Evolutionary conservation across 2,113 vertebrate species (phyloP).

Genomic region (Onychostoma macrolepis): DNA sequence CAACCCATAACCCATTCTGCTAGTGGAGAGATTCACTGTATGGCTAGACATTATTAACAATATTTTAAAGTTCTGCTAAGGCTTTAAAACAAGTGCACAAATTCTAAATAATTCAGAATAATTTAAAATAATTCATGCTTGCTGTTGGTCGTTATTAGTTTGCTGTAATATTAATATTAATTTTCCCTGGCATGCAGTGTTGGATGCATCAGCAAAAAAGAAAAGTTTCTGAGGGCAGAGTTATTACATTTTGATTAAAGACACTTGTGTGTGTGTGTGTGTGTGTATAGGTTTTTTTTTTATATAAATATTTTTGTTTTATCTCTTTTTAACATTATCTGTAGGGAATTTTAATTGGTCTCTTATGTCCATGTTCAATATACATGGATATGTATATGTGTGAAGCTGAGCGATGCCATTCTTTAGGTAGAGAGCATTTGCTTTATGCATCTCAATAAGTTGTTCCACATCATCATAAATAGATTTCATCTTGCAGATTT

Average conservation of each 20-base stretch:
- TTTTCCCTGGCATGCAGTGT: background rate
- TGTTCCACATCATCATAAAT: slow-evolving; percentile 46
- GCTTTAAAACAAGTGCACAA: background rate
- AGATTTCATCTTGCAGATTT: slow-evolving; percentile 54
- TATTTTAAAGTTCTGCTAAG: background rate
- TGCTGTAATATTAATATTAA: background rate
- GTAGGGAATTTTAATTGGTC: background rate
- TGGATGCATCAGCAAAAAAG: background rate
- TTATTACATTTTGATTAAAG: background rate
- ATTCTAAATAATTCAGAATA: background rate
- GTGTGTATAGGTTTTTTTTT: too few relatives aligned
- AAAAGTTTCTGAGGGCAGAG: background rate
- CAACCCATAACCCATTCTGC: slow-evolving; percentile 12
- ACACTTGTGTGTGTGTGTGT: too few relatives aligned
- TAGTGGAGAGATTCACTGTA: background rate
- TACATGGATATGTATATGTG: background rate
- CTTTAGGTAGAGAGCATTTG: slow-evolving; percentile 28
- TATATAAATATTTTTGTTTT: too few relatives aligned
- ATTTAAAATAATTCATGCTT: background rate
- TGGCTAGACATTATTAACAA: background rate
- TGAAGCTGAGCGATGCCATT: slow-evolving; percentile 21
- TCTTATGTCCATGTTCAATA: slow-evolving; percentile 4
- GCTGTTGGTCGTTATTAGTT: background rate
- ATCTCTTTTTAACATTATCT: background rate
- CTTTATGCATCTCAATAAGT: slow-evolving; percentile 53